Evolutionary conservation across 2,797 vertebrate species (phyloP).

Genomic region (Eupleurogrammus muticus): DNA sequence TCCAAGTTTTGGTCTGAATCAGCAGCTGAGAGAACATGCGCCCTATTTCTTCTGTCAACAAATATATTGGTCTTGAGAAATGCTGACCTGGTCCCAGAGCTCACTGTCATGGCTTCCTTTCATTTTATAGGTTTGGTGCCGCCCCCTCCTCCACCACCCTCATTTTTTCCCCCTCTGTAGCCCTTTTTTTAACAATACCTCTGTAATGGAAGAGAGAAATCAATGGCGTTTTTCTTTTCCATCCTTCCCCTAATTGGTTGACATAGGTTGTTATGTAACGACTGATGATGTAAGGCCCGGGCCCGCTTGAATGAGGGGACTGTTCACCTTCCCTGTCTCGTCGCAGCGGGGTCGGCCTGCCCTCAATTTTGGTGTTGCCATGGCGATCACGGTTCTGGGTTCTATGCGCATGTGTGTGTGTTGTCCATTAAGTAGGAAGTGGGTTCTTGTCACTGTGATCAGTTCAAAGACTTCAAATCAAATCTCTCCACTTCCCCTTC

Average conservation of each 20-base stretch:
- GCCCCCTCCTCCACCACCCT: neutral
- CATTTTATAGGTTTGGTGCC: constrained; percentile 4
- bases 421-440: neutral
- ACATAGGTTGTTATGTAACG: constrained; percentile 28
- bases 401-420: too few relatives aligned
- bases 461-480: neutral
- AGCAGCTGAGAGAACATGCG: neutral
- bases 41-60: neutral
- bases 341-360: neutral
- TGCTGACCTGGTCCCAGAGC: neutral
- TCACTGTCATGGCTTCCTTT: constrained; percentile 12
- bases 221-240: constrained; percentile 27
- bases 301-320: constrained; percentile 34
- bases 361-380: constrained; percentile 48
- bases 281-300: constrained; percentile 26
- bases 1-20: neutral
- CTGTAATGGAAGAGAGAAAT: constrained; percentile 17
- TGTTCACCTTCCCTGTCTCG: constrained; percentile 21
- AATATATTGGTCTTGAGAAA: neutral
- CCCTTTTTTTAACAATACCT: neutral
- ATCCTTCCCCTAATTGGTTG: constrained; percentile 33
- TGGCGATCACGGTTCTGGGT: constrained; percentile 17
- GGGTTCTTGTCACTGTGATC: neutral
- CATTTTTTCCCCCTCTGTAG: rapidly evolving
- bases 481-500: neutral